Conservation (phyloP, 2,113 vertebrate genomes). For the Macroglossus sobrinus region DNA sequence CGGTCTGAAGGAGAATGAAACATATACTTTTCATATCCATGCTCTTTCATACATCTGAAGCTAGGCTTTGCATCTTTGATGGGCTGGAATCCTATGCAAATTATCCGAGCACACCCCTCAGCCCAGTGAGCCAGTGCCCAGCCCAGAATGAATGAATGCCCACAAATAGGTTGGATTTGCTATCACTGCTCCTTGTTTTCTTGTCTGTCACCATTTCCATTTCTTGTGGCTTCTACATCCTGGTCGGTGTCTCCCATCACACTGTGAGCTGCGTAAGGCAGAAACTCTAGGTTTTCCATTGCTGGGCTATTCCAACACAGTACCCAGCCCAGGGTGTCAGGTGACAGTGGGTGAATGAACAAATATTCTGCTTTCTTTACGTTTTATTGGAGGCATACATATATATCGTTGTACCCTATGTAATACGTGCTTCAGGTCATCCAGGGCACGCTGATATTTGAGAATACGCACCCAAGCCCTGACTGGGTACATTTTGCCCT, state of each 20-base stretch:
- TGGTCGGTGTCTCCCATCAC: neutral
- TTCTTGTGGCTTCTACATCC: neutral
- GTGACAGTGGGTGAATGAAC: neutral
- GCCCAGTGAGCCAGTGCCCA: neutral
- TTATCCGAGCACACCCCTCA: no score
- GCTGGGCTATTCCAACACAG: neutral
- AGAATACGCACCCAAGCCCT: neutral
- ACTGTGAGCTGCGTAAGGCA: neutral
- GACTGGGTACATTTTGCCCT: neutral
- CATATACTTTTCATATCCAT: neutral
- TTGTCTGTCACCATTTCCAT: neutral
- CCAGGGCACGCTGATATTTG: neutral
- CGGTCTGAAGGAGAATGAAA: neutral
- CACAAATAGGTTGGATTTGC: neutral
- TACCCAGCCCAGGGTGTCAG: neutral
- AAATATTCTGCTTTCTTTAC: neutral
- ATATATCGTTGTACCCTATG: neutral
- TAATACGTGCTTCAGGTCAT: neutral
- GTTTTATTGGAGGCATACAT: neutral
- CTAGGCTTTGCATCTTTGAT: neutral
- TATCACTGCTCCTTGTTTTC: neutral
- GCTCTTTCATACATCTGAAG: neutral
- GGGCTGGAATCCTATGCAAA: neutral
- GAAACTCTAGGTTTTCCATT: neutral
- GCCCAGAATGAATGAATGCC: neutral